Evolutionary conservation across 2,797 vertebrate genomes (phyloP), one percentile per base, ranked within the genome.

Genomic region (Acanthurus leucopareius): DNA sequence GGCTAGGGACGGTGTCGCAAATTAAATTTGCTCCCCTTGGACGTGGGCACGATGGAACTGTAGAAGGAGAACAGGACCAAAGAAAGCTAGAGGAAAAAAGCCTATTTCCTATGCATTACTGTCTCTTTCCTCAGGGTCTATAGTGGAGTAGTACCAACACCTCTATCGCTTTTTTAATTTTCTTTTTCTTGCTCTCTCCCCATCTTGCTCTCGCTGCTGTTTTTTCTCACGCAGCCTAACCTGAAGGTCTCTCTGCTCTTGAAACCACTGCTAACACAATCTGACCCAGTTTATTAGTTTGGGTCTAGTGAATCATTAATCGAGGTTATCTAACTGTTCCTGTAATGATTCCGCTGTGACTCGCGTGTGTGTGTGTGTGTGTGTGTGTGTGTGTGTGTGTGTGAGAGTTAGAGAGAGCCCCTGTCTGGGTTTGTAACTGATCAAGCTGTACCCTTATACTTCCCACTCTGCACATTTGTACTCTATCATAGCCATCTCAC

Each of bases 221-320:
- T 72, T 80, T 48, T 40, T 81, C 84, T 75, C 75, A 44, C 49
- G 28, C 61, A 62, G 63, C 64, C 85, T 83, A 88, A 92, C 86
- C 83, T 82, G 80, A 88, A 89, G 91, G 91, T 91, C 88, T 86
- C 62, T 51, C 28, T 82, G 73, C 80, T 85, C 82, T 83, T 73
- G 60, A 90, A 81, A 56, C 87, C 64, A 69, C 85, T 73, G 89
- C 89, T 83, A 89, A 86, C 85, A 82, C 87, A 91, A 70, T 89
- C 92, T 93, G 91, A 93, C 92, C 93, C 89, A 93, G 77, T 94
- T 94, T 91, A 94, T 94, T 93, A 94, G 93, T 92, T 93, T 92
- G 90, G 86, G 82, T 92, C 91, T 88, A 79, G 91, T 93, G 90
- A 93, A 93, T 94, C 91, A 94, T 94, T 94, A 94, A 93, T 93